phyloP scores from a whole-genome alignment of 2,113 vertebrate genomes.

The Spheniscus mendiculus region DNA sequence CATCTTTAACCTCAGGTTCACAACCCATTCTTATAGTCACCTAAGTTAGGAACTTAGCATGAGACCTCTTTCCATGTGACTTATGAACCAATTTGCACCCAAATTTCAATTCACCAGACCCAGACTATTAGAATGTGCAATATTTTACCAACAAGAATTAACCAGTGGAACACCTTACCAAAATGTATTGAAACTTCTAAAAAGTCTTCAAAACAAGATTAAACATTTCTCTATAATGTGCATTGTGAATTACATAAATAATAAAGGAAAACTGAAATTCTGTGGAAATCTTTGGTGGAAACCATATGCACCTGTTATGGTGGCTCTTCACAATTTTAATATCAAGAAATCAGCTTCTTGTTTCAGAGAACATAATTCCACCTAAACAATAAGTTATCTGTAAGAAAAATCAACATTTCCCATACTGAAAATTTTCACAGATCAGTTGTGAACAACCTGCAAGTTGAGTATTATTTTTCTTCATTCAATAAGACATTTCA shows the following conservation, averaged over 20 bases:
- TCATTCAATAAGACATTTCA: neutral
- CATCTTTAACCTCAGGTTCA: neutral
- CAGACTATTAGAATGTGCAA: neutral
- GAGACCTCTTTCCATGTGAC: neutral
- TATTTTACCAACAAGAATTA: neutral
- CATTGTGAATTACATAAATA: neutral
- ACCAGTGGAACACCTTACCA: neutral
- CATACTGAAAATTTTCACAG: neutral
- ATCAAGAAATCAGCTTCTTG: neutral
- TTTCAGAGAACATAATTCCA: neutral
- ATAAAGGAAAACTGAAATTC: neutral
- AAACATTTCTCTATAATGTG: neutral
- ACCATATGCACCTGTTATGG: too few relatives aligned
- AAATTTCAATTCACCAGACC: neutral
- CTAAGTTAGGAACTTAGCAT: neutral
- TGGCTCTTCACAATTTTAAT: neutral
- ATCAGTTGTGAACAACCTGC: neutral
- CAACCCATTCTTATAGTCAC: fast-evolving
- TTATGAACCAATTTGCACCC: neutral
- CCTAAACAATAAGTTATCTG: neutral
- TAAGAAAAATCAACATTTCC: neutral
- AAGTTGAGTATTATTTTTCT: neutral
- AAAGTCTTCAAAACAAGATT: neutral
- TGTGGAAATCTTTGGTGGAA: neutral
- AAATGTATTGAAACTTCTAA: neutral